These are phyloP conservation scores for Zaprionus gabonicus DNA, from an alignment of 1,140 invertebrate genomes.

Conservation along the genomic window DNA sequence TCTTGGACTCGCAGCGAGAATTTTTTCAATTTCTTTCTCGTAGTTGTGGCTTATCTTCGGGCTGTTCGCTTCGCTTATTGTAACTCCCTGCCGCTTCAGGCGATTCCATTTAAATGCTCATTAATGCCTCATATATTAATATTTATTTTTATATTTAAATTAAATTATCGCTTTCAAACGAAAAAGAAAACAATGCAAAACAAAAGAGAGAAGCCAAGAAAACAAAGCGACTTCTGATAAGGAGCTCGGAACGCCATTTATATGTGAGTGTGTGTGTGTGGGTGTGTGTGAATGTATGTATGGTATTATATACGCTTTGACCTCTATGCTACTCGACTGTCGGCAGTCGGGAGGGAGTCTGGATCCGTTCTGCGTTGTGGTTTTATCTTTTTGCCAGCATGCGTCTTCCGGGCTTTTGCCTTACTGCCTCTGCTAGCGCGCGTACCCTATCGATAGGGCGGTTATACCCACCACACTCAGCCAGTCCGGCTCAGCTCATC, in stretches of 20 bases:
- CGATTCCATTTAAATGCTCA: slow-evolving; percentile 57
- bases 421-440: slow-evolving; percentile 37
- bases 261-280: background rate
- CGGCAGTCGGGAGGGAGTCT: slow-evolving; percentile 11
- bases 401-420: slow-evolving; percentile 67
- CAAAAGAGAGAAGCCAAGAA: slow-evolving; percentile 38
- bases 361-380: slow-evolving; percentile 9
- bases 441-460: slow-evolving; percentile 37
- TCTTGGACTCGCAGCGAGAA: slow-evolving; percentile 36
- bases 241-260: slow-evolving; percentile 1
- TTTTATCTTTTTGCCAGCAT: slow-evolving; percentile 63
- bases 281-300: slow-evolving; percentile 1
- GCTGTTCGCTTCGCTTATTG: slow-evolving; percentile 37
- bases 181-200: slow-evolving; percentile 43
- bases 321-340: slow-evolving; percentile 28
- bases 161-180: slow-evolving; percentile 50
- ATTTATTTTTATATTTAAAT: slow-evolving; percentile 53
- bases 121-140: slow-evolving; percentile 43
- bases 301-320: slow-evolving; percentile 14
- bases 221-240: slow-evolving; percentile 55
- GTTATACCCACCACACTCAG: slow-evolving; percentile 50
- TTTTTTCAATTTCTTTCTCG: slow-evolving; percentile 39
- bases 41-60: slow-evolving; percentile 50
- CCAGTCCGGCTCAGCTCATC: slow-evolving; percentile 1
- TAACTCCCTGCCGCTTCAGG: slow-evolving; percentile 10